Evolutionary conservation across 2,797 vertebrate species (phyloP).

Genomic region (Mastacembelus armatus): DNA sequence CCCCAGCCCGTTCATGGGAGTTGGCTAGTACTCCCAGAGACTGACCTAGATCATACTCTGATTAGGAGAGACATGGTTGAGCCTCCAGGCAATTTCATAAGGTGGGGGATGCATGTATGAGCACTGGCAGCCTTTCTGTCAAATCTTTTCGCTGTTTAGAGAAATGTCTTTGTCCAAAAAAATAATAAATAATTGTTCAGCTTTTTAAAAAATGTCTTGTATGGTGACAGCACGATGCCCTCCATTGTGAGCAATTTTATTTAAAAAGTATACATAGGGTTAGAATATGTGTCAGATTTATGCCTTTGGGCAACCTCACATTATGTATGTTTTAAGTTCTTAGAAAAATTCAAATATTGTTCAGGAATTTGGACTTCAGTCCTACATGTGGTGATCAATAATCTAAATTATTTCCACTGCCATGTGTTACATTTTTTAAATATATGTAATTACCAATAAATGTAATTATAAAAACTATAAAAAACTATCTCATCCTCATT

Average conservation of each 20-base stretch:
- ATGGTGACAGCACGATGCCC: background rate
- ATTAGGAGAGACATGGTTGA: constrained; percentile 61
- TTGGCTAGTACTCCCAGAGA: constrained; percentile 56
- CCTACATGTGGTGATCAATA: background rate
- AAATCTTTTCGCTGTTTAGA: constrained; percentile 15
- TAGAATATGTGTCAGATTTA: background rate
- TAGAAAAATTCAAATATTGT: constrained; percentile 18
- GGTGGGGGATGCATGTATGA: constrained; percentile 18
- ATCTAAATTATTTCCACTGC: background rate
- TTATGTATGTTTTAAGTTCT: background rate
- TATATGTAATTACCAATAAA: too few species aligned
- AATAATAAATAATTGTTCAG: background rate
- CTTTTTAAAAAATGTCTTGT: background rate
- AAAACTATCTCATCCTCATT: background rate
- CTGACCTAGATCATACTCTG: constrained; percentile 80
- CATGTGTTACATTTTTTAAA: constrained; percentile 7
- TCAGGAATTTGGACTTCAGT: background rate
- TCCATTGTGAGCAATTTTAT: background rate
- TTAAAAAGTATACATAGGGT: background rate
- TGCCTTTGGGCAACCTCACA: background rate
- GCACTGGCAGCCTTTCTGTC: constrained; percentile 26
- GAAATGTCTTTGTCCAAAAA: constrained; percentile 3
- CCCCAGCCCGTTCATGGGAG: constrained; percentile 53
- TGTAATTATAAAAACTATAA: too few species aligned
- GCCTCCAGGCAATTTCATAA: constrained; percentile 66